Base-by-base conservation (phyloP, 2,797 vertebrate genomes). In the Erethizon dorsatum region DNA sequence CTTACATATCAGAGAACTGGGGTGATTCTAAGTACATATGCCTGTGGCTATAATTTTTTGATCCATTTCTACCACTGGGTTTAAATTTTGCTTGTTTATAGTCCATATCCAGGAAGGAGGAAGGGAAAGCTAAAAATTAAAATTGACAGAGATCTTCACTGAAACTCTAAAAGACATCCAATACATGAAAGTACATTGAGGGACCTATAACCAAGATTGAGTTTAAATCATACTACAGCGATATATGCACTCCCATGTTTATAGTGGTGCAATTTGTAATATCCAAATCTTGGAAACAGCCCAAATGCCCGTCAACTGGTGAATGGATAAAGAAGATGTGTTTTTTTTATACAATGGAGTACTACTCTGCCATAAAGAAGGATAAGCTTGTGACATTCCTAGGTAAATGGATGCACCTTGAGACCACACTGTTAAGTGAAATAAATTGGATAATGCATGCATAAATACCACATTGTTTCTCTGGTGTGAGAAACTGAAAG, bases 61-160 rank as follows among this genome's bases (percentile, higher is more conserved):
- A 20, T 92, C n/a, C 8, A 33, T 61, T 77, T 14, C 57, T 52
- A 56, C 9, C 59, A 78, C 0, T 41, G 6, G 5, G 2, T 90
- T 95, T 89, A 59, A 69, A 89, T 75, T 75, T 92, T 45, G 92
- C 15, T 50, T 85, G 14, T 88, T 83, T 91, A 45, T 12, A 54
- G 84, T 86, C 8, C 17, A 78, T 45, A 83, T 63, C 31, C 89
- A 61, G 17, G 33, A 83, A 69, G 11, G 17, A 90, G n/a, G 57
- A 92, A 83, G 28, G 5, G 33, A 4, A 17, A 91, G 20, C n/a
- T 65, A 1, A 69, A 96, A 94, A 63, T 95, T 65, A 80, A 92
- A 95, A 77, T 0, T 88, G 47, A 92, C 54, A 82, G 15, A 92
- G 37, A 54, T 67, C 86, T 97, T 91, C 67, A 94, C 80, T 79